Percentiles rank a stretch among this genome's conserved stretches.
Evolutionary conservation across 2,888 invertebrate genomes (phyloP).

Genomic region (Theodoxus fluviatilis): DNA sequence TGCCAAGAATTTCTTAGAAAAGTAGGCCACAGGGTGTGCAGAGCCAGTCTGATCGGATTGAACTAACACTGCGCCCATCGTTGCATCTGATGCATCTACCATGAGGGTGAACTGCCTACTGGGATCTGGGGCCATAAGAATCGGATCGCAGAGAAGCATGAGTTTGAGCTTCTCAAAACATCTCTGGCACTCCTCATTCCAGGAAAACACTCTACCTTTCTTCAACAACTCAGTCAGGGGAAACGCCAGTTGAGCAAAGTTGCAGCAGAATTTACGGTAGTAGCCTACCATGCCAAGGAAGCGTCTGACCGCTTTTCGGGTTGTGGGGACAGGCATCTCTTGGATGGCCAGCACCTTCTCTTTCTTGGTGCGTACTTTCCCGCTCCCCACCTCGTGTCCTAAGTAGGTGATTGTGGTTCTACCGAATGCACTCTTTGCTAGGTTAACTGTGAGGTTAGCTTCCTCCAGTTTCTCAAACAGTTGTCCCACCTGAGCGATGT

Average conservation of each 20-base stretch:
- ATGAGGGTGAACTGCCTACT: conserved; percentile 33
- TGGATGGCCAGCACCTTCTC: conserved; percentile 30
- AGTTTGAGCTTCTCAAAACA: conserved; percentile 51
- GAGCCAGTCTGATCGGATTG: conserved; percentile 36
- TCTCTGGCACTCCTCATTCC: conserved; percentile 43
- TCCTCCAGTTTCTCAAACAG: conserved; percentile 20
- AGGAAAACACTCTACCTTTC: conserved; percentile 37
- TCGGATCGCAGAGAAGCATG: conserved; percentile 28
- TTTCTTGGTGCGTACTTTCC: conserved; percentile 32
- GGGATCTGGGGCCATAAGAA: conserved; percentile 29
- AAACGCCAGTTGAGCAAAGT: conserved; percentile 30
- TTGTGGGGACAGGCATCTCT: conserved; percentile 30
- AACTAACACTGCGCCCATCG: conserved; percentile 35
- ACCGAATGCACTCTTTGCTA: conserved; percentile 26
- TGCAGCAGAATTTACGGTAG: conserved; percentile 33
- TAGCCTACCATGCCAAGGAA: conserved; percentile 34
- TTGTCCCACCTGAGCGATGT: conserved; percentile 22
- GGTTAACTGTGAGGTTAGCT: conserved; percentile 27
- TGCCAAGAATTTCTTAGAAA: conserved; percentile 35
- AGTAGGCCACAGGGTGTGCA: conserved; percentile 36
- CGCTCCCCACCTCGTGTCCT: conserved; percentile 39
- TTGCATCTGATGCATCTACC: conserved; percentile 43
- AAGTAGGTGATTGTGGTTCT: conserved; percentile 30
- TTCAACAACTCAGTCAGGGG: conserved; percentile 27
- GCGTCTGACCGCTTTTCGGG: conserved; percentile 31